phyloP scores from a whole-genome alignment of 92 coral and sea anemone genomes.

The Porites rus region DNA sequence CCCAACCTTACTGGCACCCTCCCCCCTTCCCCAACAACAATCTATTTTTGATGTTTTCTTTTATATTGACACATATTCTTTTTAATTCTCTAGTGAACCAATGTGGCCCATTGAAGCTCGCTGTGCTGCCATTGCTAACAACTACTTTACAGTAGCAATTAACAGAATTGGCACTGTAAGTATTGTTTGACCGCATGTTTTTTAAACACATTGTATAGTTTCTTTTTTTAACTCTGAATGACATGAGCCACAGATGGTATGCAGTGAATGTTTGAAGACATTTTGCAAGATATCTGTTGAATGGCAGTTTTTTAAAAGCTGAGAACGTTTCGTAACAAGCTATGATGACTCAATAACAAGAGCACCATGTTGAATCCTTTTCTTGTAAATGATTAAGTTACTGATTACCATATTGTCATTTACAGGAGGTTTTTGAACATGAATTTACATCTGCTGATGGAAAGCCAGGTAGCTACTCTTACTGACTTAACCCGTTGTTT shows the following conservation, averaged over 20 bases:
- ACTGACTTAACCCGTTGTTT: too few relatives aligned
- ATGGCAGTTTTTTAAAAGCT: too few relatives aligned
- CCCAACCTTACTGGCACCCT: too few relatives aligned
- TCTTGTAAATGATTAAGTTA: background rate
- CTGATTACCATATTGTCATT: background rate
- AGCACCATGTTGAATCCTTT: background rate
- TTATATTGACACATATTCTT: background rate
- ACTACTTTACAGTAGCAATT: constrained; percentile 91
- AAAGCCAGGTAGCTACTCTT: constrained; percentile 82
- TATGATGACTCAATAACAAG: too few relatives aligned
- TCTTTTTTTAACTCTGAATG: too few relatives aligned
- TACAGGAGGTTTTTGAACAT: constrained; percentile 88
- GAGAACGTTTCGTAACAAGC: too few relatives aligned
- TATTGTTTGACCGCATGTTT: background rate
- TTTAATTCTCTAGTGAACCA: constrained; percentile 84
- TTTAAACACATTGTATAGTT: too few relatives aligned
- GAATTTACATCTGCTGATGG: constrained; percentile 99
- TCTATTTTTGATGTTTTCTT: too few relatives aligned
- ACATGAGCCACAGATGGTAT: too few relatives aligned
- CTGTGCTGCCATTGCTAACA: constrained; percentile 97
- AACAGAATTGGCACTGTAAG: constrained; percentile 99
- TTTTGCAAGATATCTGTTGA: too few relatives aligned
- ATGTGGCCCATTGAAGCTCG: constrained; percentile 99
- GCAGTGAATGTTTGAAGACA: too few relatives aligned
- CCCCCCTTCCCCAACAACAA: too few relatives aligned